Conservation (phyloP, 2,797 vertebrate species). For the Phalanger gymnotis region DNA sequence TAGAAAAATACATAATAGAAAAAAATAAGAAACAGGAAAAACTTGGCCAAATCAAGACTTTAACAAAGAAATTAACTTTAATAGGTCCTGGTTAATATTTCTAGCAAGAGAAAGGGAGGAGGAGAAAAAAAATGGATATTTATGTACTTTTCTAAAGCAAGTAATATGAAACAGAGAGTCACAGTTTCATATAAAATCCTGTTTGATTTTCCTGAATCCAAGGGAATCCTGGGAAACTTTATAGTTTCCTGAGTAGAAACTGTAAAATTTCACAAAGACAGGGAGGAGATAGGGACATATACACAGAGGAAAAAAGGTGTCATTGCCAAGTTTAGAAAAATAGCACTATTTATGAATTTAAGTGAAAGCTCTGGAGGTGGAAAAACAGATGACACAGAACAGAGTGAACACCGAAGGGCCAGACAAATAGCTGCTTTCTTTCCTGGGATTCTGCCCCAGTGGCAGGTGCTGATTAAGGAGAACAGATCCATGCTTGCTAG, state of each 20-base stretch:
- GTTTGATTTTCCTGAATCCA: neutral
- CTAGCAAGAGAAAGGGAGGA: slow-evolving; percentile 25
- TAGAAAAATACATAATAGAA: neutral
- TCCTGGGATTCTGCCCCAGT: neutral
- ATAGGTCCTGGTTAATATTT: neutral
- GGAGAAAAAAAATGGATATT: neutral
- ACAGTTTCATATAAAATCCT: neutral
- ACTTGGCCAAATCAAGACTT: slow-evolving; percentile 23
- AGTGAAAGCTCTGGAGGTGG: fast-evolving
- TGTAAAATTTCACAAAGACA: slow-evolving; percentile 2
- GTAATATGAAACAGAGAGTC: neutral
- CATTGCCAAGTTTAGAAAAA: neutral
- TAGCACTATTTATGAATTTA: neutral
- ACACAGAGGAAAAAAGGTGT: neutral
- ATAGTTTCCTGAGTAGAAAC: slow-evolving; percentile 39
- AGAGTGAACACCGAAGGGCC: neutral
- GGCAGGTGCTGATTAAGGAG: slow-evolving; percentile 42
- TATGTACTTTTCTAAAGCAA: neutral
- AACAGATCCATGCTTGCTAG: neutral
- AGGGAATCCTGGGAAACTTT: neutral
- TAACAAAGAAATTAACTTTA: slow-evolving; percentile 44
- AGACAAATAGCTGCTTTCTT: neutral
- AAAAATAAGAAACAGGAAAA: neutral
- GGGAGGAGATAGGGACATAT: neutral
- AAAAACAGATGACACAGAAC: neutral